Conservation (phyloP, 2,797 vertebrate species). For the Anguilla pacifica region DNA sequence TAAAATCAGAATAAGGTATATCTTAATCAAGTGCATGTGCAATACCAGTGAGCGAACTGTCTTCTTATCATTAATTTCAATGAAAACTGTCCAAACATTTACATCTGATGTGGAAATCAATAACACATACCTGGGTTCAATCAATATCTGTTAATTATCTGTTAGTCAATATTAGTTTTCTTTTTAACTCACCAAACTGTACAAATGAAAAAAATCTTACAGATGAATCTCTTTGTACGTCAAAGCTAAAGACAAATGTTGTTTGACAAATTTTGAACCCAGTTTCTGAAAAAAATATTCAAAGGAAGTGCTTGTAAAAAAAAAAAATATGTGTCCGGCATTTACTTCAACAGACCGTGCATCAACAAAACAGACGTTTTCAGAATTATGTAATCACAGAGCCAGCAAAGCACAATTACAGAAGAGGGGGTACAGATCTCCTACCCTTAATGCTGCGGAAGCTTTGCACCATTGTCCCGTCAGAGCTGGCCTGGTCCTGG, state of each 20-base stretch:
- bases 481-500: constrained; percentile 54
- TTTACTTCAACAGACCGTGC: background rate
- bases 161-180: background rate
- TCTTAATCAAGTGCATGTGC: background rate
- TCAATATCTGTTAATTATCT: background rate
- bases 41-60: background rate
- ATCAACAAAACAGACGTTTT: background rate
- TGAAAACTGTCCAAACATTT: background rate
- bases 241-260: background rate
- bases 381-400: background rate
- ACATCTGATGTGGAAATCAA: background rate
- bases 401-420: background rate
- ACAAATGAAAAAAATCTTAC: background rate
- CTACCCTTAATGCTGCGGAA: constrained; percentile 67
- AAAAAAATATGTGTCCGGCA: background rate
- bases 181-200: background rate
- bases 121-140: background rate
- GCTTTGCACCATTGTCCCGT: constrained; percentile 72
- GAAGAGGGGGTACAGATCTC: background rate
- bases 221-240: background rate
- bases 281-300: too few species aligned
- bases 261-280: too few species aligned
- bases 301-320: too few species aligned
- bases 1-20: background rate
- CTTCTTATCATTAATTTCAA: background rate